phyloP scores from a whole-genome alignment of 2,113 vertebrate genomes.

The Cardinalis cardinalis region DNA sequence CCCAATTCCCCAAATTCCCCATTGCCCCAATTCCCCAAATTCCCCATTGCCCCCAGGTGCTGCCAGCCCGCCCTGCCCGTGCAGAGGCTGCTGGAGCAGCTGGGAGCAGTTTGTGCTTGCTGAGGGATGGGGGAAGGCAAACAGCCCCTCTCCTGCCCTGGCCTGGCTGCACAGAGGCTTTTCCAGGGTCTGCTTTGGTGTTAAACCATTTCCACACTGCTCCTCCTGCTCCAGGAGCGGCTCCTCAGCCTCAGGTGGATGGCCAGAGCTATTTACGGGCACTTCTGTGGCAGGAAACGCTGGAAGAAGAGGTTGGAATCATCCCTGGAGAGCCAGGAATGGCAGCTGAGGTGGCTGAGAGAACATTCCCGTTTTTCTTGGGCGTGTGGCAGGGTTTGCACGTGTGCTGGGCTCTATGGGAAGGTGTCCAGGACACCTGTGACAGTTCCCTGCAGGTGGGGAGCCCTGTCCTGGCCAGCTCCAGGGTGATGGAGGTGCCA shows the following conservation, averaged over 20 bases:
- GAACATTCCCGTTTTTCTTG: background rate
- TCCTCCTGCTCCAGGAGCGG: background rate
- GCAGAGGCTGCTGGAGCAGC: background rate
- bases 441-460: background rate
- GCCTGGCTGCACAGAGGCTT: background rate
- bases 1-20: no score
- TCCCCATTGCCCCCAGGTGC: background rate
- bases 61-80: background rate
- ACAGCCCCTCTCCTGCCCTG: background rate
- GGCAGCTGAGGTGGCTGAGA: background rate
- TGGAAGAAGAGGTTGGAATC: background rate
- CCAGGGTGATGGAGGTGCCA: accelerated
- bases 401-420: accelerated
- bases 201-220: background rate
- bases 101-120: background rate
- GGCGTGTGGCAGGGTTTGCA: background rate
- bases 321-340: background rate
- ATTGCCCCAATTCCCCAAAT: background rate
- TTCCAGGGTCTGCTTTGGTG: background rate
- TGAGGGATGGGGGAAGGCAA: background rate
- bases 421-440: background rate
- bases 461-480: background rate
- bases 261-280: background rate
- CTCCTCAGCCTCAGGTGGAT: background rate
- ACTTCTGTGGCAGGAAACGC: background rate